A percentile compares a stretch with the other conserved stretches of the same genome.
Conservation (phyloP, 2,113 vertebrate species). For the Cygnus buccinator region DNA sequence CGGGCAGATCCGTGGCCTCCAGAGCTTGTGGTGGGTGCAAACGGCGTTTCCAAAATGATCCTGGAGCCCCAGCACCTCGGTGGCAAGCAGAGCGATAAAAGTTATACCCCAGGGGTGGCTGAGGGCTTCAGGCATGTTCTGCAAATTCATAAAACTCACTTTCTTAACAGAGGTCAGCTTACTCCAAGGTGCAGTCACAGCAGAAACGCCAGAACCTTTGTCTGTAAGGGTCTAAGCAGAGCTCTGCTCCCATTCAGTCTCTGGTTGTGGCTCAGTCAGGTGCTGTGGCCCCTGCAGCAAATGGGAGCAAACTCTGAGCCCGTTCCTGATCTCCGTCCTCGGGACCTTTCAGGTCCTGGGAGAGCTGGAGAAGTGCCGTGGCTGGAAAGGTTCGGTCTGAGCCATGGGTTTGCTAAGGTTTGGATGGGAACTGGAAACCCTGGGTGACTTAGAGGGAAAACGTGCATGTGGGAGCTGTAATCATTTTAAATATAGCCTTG, state of each 20-base stretch:
- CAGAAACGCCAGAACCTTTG: background rate
- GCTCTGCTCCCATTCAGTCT: accelerated
- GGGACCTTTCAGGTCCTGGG: accelerated
- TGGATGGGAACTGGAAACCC: background rate
- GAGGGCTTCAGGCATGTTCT: background rate
- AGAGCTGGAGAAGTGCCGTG: background rate
- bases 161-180: background rate
- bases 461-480: background rate
- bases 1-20: accelerated
- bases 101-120: accelerated
- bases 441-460: background rate
- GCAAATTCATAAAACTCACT: accelerated
- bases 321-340: accelerated
- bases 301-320: accelerated
- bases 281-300: accelerated
- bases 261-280: background rate
- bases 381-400: background rate
- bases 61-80: accelerated
- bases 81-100: background rate
- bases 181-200: accelerated
- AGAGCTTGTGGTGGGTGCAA: background rate
- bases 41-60: background rate
- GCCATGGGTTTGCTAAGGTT: accelerated
- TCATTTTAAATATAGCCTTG: background rate
- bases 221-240: accelerated